Evolutionary conservation across 2,888 invertebrate species (phyloP), one percentile per base, ranked within the genome.

Genomic region (Cryptops parisi): DNA sequence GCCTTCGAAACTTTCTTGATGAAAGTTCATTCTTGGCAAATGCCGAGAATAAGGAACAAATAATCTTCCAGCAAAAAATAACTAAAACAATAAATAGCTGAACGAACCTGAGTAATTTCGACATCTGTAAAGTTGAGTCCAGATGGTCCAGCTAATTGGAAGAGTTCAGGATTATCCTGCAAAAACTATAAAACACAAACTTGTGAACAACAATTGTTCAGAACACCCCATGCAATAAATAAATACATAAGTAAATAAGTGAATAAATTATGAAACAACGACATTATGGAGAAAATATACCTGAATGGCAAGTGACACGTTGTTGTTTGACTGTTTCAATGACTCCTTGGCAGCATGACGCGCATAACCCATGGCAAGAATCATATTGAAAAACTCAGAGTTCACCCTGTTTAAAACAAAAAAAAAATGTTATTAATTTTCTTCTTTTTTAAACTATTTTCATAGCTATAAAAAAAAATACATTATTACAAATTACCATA

Each of bases 281-380:
- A 15, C 33, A 26, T 17, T 44, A n/a, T n/a, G n/a, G n/a, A n/a
- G n/a, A n/a, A n/a, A n/a, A n/a, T n/a, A n/a, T 58, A 68, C 68
- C 63, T 68, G 67, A 26, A 85, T 74, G 25, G 84, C 82, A 40
- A 74, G 72, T 0, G 77, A 74, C n/a, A 80, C 74, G 64, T 80
- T 74, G 68, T 86, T 86, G 64, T 82, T 78, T 47, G 78, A 68
- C 63, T 75, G 75, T 56, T 76, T 71, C 25, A 87, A 70, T 1
- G 85, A 84, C 2, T 70, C 65, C 0, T 74, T 66, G 0, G 80
- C 79, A 5, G 77, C 66, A 4, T 74, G 70, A 21, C 75, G 72
- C 3, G 74, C 62, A 68, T 75, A 86, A 0, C 86, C 86, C 84
- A 86, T 84, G 5, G 59, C 56, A 1, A 64, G 24, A 48, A 69